Evolutionary conservation across 2,113 vertebrate species (phyloP).

Genomic region (Nettapus auritus): DNA sequence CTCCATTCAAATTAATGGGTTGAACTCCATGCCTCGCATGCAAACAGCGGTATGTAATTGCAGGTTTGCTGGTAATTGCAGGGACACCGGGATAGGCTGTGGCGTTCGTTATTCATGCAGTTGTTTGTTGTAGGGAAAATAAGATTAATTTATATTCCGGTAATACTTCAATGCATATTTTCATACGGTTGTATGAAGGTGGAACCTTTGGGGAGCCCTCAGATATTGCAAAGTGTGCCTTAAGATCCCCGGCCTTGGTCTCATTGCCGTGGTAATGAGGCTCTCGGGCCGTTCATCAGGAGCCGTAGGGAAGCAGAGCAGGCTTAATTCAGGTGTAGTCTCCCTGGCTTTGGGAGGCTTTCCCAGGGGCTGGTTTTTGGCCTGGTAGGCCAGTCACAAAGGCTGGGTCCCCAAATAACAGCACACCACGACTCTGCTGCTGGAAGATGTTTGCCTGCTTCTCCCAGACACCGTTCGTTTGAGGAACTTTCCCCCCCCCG

Average conservation of each 20-base stretch:
- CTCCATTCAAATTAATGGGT: not conserved
- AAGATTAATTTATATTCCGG: not conserved
- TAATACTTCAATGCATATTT: not conserved
- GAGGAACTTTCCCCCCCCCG: too few species aligned
- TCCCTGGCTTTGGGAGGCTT: too few species aligned
- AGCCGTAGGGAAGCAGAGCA: not conserved
- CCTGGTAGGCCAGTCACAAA: too few species aligned
- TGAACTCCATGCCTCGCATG: not conserved
- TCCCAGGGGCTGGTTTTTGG: too few species aligned
- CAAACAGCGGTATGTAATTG: not conserved
- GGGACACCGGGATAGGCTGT: not conserved
- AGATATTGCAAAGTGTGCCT: not conserved
- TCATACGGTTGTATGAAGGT: not conserved
- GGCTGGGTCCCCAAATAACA: too few species aligned
- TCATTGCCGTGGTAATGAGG: fast-evolving
- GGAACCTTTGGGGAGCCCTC: not conserved
- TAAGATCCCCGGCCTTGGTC: not conserved
- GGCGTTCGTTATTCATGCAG: not conserved
- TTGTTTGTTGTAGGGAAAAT: not conserved
- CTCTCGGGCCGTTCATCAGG: not conserved
- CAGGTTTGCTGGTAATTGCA: not conserved
- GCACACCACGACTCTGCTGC: too few species aligned
- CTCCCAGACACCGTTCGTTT: too few species aligned
- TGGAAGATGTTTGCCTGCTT: too few species aligned
- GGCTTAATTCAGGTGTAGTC: too few species aligned